Base-by-base conservation (phyloP, 2,797 vertebrate species). In the Crax fasciolata region DNA sequence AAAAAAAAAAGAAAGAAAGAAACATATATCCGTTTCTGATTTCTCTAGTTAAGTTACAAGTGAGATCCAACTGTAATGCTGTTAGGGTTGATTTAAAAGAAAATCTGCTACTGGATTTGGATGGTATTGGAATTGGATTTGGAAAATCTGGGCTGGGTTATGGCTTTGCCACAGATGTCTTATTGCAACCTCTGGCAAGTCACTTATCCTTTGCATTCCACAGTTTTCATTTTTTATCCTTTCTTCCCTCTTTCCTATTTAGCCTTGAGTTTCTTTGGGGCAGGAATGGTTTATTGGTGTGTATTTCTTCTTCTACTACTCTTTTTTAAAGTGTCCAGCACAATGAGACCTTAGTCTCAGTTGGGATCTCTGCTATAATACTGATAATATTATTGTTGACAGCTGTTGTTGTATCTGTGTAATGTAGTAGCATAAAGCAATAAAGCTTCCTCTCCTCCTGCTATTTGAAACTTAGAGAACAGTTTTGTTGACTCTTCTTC, bases 381-480 rank as follows among this genome's bases (percentile, higher is more conserved):
- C 87, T 90, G 93, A 94, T 96, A 93, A 89, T 93, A 93, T 93
- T 97, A 86, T 91, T 94, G 92, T 95, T 94, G 95, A 96, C 85
- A 93, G 85, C 77, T 94, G 87, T 88, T 93, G 90, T 91, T 97
- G 91, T 96, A 90, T 90, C 94, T 95, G 95, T 90, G 94, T 94
- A 97, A 96, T 94, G 89, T 90, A 93, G 92, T 94, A 96, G 96
- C 91, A 54, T 88, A 94, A 95, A 96, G 89, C 63, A 88, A 96
- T 96, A 96, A 94, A 94, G 63, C 74, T 91, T 87, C 92, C 74
- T 93, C 52, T 89, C 63, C 63, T 94, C 71, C 74, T 79, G 67
- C 63, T 81, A 94, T 90, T 96, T 93, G 76, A 94, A 96, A 96
- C 71, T 88, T 84, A 82, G 70, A 70, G 82, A 94, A 91, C 44